Conservation (phyloP, 2,113 vertebrate species). For the Tachycineta bicolor region DNA sequence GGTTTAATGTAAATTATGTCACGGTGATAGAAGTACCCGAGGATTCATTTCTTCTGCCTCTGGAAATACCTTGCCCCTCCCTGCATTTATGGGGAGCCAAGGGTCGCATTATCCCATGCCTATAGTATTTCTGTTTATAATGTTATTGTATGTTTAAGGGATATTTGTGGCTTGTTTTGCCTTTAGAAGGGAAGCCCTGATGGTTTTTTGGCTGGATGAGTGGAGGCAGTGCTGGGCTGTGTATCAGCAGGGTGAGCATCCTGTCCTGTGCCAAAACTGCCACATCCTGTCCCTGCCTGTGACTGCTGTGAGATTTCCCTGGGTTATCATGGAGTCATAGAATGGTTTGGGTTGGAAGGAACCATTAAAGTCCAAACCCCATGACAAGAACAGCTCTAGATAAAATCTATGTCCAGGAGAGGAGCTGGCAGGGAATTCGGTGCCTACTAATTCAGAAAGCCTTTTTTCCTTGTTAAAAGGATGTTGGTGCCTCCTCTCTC, state of each 20-base stretch:
- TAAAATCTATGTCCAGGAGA: neutral
- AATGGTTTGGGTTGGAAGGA: neutral
- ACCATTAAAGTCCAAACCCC: neutral
- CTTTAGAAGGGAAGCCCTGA: neutral
- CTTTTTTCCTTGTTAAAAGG: neutral
- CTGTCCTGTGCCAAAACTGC: neutral
- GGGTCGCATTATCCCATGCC: neutral
- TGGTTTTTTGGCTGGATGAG: neutral
- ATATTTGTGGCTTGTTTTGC: neutral
- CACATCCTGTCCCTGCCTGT: neutral
- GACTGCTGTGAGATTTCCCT: neutral
- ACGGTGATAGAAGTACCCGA: neutral
- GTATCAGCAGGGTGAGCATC: neutral
- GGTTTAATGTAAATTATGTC: neutral
- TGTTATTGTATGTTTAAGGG: neutral
- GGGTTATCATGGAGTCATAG: neutral
- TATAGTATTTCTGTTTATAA: neutral
- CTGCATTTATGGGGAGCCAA: neutral
- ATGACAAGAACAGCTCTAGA: neutral
- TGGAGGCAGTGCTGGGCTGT: neutral
- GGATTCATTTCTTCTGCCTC: slow-evolving; percentile 17
- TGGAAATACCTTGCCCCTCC: neutral
- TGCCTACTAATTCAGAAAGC: neutral
- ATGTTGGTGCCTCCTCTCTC: neutral
- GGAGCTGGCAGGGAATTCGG: neutral